Conservation (phyloP, 2,113 vertebrate species). For the Ciconia maguari region DNA sequence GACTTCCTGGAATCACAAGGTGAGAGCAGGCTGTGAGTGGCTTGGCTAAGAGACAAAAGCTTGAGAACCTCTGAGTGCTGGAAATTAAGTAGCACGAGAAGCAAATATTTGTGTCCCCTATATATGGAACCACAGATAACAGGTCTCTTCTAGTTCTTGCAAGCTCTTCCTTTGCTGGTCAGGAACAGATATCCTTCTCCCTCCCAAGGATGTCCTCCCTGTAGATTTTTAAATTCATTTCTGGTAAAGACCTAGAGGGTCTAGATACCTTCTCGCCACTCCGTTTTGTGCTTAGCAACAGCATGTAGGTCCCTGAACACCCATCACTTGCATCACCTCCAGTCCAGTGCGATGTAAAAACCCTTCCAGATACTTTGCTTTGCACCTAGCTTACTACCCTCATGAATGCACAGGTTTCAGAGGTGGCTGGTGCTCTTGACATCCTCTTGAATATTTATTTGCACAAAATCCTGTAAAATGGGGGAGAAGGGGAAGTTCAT, state of each 20-base stretch:
- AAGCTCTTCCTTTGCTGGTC: background rate
- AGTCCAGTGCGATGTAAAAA: background rate
- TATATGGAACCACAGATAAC: background rate
- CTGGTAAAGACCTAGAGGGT: background rate
- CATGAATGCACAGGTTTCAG: background rate
- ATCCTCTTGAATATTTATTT: background rate
- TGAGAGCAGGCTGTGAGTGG: background rate
- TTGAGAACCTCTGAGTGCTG: background rate
- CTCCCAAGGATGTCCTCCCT: background rate
- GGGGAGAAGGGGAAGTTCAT: background rate
- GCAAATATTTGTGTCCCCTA: background rate
- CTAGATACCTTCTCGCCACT: background rate
- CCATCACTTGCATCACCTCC: background rate
- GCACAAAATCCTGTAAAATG: background rate
- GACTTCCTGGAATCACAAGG: slow-evolving; percentile 33
- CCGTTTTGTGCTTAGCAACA: background rate
- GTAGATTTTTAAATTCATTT: background rate
- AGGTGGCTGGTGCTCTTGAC: background rate
- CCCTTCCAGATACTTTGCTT: background rate
- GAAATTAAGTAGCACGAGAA: background rate
- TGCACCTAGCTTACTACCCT: background rate
- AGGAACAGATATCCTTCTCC: background rate
- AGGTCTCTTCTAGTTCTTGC: background rate
- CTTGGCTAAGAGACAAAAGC: slow-evolving; percentile 2
- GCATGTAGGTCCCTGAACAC: background rate